Evolutionary conservation across 2,888 invertebrate species (phyloP), one percentile per base, ranked within the genome.

Genomic region (Baronia brevicornis): DNA sequence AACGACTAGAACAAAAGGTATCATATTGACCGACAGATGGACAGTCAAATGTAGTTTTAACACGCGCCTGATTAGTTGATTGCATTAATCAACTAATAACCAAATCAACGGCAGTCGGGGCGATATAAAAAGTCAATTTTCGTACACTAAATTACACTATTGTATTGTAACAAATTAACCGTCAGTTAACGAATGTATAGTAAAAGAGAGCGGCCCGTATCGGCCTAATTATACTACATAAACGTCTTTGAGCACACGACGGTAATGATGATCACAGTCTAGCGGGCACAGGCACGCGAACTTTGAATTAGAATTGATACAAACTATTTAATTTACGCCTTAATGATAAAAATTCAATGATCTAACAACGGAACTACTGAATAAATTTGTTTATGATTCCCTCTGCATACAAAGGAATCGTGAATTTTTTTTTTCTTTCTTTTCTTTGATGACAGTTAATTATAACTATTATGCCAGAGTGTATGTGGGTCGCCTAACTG

Each of bases 101-200:
- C 21, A 15, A 30, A 29, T 26, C 29, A 25, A 24, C 25, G 25
- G 25, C 24, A 11, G 23, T 5, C 33, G 5, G 25, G 17, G 10
- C 12, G 25, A 26, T 35, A 30, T 35, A 35, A 29, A 35, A 35
- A 35, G 35, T 21, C 29, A 21, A 35, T 26, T 35, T 21, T 17
- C 15, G 7, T 25, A 20, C 8, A 29, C 34, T 11, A 35, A 26
- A 35, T 35, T 35, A 29, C 35, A 26, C 35, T 18, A 35, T 35
- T 35, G 35, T 35, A 35, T 35, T 35, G 21, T 26, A 35, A 35
- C 29, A 35, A 35, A 30, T 35, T 35, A 30, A 26, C 8, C 19
- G 7, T 19, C 35, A 5, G 25, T 17, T 29, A 35, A 35, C 35
- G 25, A 30, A 29, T 35, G 12, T 12, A 26, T 35, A 25, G 26